These are phyloP conservation scores for Brachyhypopomus occidentalis DNA, from an alignment of 2,113 vertebrate species.

Conservation along the genomic window DNA sequence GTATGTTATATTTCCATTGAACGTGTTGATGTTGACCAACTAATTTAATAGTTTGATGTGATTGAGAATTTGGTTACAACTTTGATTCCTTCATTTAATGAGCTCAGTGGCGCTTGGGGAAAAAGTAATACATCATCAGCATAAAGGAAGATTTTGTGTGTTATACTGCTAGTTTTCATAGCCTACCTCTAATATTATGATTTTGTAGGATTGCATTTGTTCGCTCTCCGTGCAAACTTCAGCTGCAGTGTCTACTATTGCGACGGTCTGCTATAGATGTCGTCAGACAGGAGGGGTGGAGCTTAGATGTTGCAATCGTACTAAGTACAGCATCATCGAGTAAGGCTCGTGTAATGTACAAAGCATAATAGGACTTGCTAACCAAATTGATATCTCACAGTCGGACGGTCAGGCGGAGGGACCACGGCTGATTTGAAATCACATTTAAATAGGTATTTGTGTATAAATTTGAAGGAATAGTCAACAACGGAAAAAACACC, in stretches of 20 bases:
- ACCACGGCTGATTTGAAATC: conserved; percentile 46
- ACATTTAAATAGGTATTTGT: conserved; percentile 10
- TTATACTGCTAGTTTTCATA: too few species aligned
- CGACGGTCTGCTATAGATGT: conserved; percentile 47
- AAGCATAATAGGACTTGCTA: conserved; percentile 53
- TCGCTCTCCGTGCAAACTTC: conserved; percentile 11
- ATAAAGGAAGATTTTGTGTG: too few species aligned
- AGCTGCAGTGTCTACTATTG: conserved; percentile 38
- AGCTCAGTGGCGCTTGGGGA: too few species aligned
- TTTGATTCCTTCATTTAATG: too few species aligned
- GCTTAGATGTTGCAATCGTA: conserved; percentile 61
- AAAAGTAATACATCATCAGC: too few species aligned
- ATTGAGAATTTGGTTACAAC: too few species aligned
- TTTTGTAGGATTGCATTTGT: too few species aligned
- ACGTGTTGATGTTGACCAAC: too few species aligned
- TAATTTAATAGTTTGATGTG: too few species aligned
- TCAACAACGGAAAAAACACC: conserved; percentile 9
- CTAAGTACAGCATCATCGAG: conserved; percentile 59
- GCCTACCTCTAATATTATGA: too few species aligned
- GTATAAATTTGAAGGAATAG: not conserved
- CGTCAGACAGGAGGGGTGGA: conserved; percentile 58
- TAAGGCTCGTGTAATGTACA: conserved; percentile 39
- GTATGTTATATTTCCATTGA: too few species aligned
- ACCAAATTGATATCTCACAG: conserved; percentile 47
- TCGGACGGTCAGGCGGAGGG: conserved; percentile 48